Percentiles rank a stretch among this genome's conserved stretches.
Conservation (phyloP, 2,888 invertebrate species). For the Acanthosoma haemorrhoidale region DNA sequence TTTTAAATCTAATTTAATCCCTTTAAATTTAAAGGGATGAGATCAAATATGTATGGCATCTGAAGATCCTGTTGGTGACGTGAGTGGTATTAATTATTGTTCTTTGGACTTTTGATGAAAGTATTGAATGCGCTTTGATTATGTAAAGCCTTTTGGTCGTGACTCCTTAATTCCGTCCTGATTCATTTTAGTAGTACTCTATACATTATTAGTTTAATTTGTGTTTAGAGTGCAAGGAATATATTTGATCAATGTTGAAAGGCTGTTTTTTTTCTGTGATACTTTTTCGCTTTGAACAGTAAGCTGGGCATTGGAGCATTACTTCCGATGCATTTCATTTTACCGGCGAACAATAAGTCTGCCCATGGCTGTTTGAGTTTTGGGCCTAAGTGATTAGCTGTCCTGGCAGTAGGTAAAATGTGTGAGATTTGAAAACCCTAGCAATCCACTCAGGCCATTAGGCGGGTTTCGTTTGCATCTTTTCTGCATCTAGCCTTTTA, state of each 20-base stretch:
- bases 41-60: too few species aligned
- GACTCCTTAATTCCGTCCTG: not conserved
- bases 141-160: not conserved
- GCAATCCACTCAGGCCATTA: constrained; percentile 16
- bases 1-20: too few species aligned
- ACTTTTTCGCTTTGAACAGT: constrained; percentile 1
- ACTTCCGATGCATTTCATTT: not conserved
- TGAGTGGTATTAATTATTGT: too few species aligned
- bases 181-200: not conserved
- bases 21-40: too few species aligned
- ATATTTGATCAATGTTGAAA: too few species aligned
- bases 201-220: not conserved
- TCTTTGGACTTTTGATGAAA: not conserved
- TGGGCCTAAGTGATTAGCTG: not conserved
- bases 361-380: too few species aligned
- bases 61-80: too few species aligned
- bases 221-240: too few species aligned
- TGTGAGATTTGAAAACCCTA: not conserved
- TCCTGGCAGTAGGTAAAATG: not conserved
- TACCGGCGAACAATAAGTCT: not conserved
- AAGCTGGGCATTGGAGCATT: not conserved
- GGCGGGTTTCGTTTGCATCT: constrained; percentile 11
- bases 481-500: constrained; percentile 22
- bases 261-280: too few species aligned
- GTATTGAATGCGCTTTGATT: not conserved